Evolutionary conservation across 2,888 invertebrate genomes (phyloP).

Genomic region (Tachina lurida): DNA sequence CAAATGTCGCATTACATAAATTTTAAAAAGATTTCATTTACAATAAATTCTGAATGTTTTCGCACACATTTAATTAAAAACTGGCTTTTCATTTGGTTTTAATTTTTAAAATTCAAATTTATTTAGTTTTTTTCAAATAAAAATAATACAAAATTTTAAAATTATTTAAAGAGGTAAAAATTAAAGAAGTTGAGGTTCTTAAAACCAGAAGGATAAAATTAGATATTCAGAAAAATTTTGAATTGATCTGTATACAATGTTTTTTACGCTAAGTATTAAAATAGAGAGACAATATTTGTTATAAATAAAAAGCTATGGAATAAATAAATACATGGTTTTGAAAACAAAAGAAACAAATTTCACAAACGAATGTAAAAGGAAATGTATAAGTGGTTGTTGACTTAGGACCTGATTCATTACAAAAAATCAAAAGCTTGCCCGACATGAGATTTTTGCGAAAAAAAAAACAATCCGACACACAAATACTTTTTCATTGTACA

Average conservation of each 20-base stretch:
- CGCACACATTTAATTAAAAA: too few relatives aligned
- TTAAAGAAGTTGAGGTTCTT: background rate
- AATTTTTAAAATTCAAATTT: slow-evolving; percentile 25
- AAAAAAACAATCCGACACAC: background rate
- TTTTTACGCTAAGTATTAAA: background rate
- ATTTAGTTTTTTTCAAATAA: slow-evolving; percentile 5
- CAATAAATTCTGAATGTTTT: too few relatives aligned
- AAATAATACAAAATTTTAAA: slow-evolving; percentile 28
- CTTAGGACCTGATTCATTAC: slow-evolving; percentile 23
- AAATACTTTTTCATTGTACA: slow-evolving; percentile 8
- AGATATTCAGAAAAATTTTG: background rate
- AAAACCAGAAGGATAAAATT: slow-evolving; percentile 9
- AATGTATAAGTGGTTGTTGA: background rate
- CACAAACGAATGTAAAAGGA: slow-evolving; percentile 12
- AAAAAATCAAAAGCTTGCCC: background rate
- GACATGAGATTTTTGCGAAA: background rate
- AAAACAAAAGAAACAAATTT: background rate
- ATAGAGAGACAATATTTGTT: background rate
- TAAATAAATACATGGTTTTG: slow-evolving; percentile 4
- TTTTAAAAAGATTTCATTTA: too few relatives aligned
- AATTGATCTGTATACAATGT: background rate
- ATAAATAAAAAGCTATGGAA: background rate
- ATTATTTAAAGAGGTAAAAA: background rate
- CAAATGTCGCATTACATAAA: too few relatives aligned
- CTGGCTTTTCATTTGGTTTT: background rate